Evolutionary conservation across 1,140 invertebrate species (phyloP).

Genomic region (Ceratoteleas bidentatus): DNA sequence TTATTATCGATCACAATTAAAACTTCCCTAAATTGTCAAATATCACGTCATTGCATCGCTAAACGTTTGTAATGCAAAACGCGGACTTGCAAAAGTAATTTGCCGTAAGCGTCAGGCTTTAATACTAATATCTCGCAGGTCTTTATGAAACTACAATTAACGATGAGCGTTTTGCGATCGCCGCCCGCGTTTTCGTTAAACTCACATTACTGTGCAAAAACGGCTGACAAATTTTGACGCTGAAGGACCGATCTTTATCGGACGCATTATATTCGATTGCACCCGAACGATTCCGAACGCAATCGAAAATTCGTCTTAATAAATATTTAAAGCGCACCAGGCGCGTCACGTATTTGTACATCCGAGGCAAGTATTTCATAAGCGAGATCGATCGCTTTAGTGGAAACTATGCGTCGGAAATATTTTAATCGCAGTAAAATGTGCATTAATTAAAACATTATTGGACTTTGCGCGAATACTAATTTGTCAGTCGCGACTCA

Average conservation of each 20-base stretch:
- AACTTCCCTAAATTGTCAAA: too few species aligned
- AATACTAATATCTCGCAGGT: slow-evolving; percentile 5
- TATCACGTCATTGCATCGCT: too few species aligned
- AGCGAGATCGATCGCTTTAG: background rate
- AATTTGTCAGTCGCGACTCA: background rate
- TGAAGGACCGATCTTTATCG: background rate
- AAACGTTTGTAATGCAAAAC: slow-evolving; percentile 3
- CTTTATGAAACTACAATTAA: background rate
- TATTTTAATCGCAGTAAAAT: background rate
- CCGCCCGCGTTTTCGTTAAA: background rate
- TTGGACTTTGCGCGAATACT: background rate
- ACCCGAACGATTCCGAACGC: too few species aligned
- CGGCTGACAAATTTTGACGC: background rate
- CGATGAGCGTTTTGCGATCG: background rate
- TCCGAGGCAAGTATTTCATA: background rate
- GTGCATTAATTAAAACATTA: background rate
- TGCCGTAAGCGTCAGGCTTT: background rate
- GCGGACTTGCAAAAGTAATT: slow-evolving; percentile 19
- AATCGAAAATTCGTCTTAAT: background rate
- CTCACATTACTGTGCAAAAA: background rate
- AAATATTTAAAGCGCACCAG: background rate
- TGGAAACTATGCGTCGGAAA: background rate
- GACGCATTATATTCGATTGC: background rate
- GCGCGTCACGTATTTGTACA: background rate
- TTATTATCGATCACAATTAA: too few species aligned